Evolutionary conservation across 2,113 vertebrate genomes (phyloP).

Genomic region (Tachycineta bicolor): DNA sequence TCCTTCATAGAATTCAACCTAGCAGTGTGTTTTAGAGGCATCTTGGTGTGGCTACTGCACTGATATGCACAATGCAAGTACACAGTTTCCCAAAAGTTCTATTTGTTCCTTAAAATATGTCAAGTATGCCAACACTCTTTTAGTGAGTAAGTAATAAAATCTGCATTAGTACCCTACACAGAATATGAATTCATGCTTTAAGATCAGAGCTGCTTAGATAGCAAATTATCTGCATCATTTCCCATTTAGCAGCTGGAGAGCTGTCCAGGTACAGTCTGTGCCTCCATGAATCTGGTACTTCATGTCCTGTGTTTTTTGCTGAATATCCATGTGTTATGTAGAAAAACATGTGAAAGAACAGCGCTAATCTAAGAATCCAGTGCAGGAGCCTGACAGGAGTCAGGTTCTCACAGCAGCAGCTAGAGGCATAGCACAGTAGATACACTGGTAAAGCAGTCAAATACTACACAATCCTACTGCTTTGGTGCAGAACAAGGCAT

Average conservation of each 20-base stretch:
- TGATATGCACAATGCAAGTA: conserved; percentile 13
- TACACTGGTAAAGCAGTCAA: neutral
- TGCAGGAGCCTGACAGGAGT: neutral
- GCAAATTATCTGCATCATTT: conserved; percentile 69
- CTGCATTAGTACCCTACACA: conserved; percentile 40
- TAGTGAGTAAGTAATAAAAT: conserved; percentile 60
- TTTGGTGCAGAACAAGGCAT: neutral
- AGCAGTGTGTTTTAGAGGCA: neutral
- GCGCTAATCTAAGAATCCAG: neutral
- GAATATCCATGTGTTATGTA: conserved; percentile 1
- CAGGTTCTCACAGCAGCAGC: conserved; percentile 15
- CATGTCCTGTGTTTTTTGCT: conserved; percentile 18
- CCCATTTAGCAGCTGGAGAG: conserved; percentile 43
- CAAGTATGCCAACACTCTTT: conserved; percentile 10
- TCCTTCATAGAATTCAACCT: neutral
- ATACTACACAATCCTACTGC: neutral
- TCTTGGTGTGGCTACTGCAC: neutral
- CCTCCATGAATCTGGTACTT: neutral
- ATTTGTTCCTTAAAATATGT: conserved; percentile 54
- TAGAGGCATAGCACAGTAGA: neutral
- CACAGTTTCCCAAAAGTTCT: conserved; percentile 6
- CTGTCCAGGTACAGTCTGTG: conserved; percentile 52
- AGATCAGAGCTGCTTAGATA: conserved; percentile 57
- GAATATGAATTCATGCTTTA: conserved; percentile 54
- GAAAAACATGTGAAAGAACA: conserved; percentile 9